Conservation (phyloP, 2,797 vertebrate genomes). For the Eulemur coronatus region DNA sequence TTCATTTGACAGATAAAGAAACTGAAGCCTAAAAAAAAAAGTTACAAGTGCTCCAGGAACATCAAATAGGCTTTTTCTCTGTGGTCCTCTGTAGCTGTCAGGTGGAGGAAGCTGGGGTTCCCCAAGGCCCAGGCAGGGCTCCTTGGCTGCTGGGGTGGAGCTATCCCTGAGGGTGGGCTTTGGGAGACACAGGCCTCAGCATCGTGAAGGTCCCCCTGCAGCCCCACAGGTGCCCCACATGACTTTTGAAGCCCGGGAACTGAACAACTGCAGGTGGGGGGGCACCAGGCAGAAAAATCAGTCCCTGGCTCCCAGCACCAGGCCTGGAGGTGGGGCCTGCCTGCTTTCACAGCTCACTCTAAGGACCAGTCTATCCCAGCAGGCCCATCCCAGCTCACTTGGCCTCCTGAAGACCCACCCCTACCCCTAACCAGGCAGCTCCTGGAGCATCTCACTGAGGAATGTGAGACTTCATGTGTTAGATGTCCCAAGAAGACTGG, state of each 20-base stretch:
- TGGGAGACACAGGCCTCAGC: not conserved
- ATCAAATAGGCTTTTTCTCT: not conserved
- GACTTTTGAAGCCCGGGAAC: not conserved
- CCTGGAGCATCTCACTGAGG: not conserved
- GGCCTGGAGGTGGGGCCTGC: not conserved
- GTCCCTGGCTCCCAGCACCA: not conserved
- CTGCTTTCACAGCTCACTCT: not conserved
- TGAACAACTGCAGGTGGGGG: not conserved
- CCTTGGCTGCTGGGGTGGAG: not conserved
- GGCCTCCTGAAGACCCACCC: not conserved
- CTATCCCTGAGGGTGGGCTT: not conserved
- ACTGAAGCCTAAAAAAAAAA: not conserved
- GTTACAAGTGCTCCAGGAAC: not conserved
- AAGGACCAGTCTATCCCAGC: not conserved
- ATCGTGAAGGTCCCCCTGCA: accelerated
- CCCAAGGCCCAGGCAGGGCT: not conserved
- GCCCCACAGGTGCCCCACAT: not conserved
- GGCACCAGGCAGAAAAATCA: not conserved
- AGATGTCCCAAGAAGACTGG: not conserved
- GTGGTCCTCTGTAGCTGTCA: not conserved
- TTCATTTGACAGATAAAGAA: not conserved
- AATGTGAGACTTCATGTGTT: not conserved
- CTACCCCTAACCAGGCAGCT: not conserved
- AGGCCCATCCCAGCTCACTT: not conserved
- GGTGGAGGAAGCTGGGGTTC: not conserved